phyloP scores from a whole-genome alignment of 2,113 vertebrate genomes.

The Scophthalmus maximus region DNA sequence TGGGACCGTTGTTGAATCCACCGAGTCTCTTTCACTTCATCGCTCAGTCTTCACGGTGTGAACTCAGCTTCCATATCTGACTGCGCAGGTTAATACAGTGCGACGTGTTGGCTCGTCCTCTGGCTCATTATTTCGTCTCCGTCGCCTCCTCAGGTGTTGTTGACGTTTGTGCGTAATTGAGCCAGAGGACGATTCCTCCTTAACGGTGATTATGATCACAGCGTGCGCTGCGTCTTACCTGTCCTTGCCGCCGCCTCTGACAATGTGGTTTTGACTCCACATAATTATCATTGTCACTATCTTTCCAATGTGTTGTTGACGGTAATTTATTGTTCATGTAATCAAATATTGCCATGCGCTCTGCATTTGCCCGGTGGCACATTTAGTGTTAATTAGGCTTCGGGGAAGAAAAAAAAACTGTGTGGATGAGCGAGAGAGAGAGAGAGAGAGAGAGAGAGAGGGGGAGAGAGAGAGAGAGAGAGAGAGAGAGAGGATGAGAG shows the following conservation, averaged over 20 bases:
- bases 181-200: slow-evolving; percentile 24
- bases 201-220: slow-evolving; percentile 38
- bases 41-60: no score
- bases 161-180: slow-evolving; percentile 43
- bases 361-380: slow-evolving; percentile 76
- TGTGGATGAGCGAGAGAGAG: slow-evolving; percentile 39
- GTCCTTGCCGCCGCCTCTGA: slow-evolving; percentile 35
- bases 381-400: slow-evolving; percentile 82
- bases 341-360: slow-evolving; percentile 82
- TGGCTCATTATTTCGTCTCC: slow-evolving; percentile 21
- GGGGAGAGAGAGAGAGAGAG: slow-evolving; percentile 27
- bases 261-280: slow-evolving; percentile 75
- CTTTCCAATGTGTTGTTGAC: slow-evolving; percentile 79
- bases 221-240: slow-evolving; percentile 52
- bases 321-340: slow-evolving; percentile 86
- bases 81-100: not conserved
- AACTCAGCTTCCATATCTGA: not conserved
- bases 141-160: slow-evolving; percentile 53
- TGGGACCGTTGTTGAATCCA: no score
- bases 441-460: slow-evolving; percentile 34
- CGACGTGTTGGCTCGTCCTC: not conserved
- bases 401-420: slow-evolving; percentile 55
- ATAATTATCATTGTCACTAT: slow-evolving; percentile 75
- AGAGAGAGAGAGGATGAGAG: slow-evolving; percentile 30
- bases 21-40: no score